Base-by-base conservation (phyloP, 2,888 invertebrate genomes). In the Metellina segmentata region DNA sequence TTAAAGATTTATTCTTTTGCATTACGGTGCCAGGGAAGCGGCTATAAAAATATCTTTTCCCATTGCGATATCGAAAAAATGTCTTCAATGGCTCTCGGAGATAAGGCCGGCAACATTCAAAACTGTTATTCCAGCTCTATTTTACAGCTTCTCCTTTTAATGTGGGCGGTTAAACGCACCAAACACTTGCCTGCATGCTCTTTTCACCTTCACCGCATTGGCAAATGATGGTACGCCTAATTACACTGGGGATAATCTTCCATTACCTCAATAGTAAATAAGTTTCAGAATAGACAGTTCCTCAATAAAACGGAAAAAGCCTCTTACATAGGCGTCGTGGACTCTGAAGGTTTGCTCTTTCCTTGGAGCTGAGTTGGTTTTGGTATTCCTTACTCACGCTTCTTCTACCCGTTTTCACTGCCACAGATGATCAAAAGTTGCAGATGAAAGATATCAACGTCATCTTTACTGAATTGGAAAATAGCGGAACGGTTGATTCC, bases 1-100 rank as follows among this genome's bases (percentile, higher is more conserved):
- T 88, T 72, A 88, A 88, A 88, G 88, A 88, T 88, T 88, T 88
- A 88, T 88, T 74, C 74, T 79, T 81, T n/a, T 72, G 79, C 74
- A 81, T 88, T 88, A 88, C 88, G 74, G 34, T 53, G 81, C 81
- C 48, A 34, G 85, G 53, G 48, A 34, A 81, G 74, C 6, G 61
- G 19, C 61, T 74, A 61, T 74, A 81, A 88, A 88, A 88, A 81
- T 74, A 74, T 88, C 53, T 48, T 78, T 81, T 88, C 61, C 81
- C 69, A 74, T 74, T 53, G 51, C n/a, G 49, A 51, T 16, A 52
- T 52, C 20, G 71, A 74, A 88, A 88, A 88, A 88, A 61, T 61
- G 53, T 61, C 61, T 72, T 79, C 79, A 34, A 87, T 87, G 79
- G 78, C 71, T 20, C 19, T 51, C 13, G n/a, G 8, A 87, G 71